Conservation (phyloP, 2,113 vertebrate species). For the Mixornis gularis region DNA sequence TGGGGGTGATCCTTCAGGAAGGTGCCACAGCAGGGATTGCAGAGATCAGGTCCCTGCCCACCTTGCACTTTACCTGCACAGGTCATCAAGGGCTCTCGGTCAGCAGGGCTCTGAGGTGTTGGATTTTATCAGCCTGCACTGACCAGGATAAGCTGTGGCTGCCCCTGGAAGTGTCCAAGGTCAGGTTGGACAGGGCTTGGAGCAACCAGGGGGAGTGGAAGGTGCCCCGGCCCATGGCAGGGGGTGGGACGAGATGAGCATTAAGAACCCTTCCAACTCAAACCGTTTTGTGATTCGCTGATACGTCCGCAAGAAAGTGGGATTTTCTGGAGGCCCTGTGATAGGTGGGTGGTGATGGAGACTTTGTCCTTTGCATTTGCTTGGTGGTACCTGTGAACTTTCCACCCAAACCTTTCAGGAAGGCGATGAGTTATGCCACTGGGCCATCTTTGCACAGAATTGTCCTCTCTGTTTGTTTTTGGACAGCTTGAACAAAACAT, state of each 20-base stretch:
- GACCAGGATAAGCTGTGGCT: background rate
- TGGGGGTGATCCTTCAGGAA: rapidly evolving
- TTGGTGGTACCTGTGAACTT: background rate
- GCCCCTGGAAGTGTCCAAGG: background rate
- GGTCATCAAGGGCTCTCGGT: background rate
- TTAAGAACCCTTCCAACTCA: background rate
- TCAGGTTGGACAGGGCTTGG: background rate
- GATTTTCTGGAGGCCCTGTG: background rate
- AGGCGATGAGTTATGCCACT: background rate
- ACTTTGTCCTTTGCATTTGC: background rate
- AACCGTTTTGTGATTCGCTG: background rate
- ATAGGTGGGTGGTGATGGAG: background rate
- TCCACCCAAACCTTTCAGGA: background rate
- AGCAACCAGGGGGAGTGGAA: background rate
- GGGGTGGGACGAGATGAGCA: rapidly evolving
- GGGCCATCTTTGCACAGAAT: background rate
- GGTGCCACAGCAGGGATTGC: background rate
- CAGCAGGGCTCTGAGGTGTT: background rate
- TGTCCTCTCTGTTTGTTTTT: background rate
- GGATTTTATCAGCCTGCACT: background rate
- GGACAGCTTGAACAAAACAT: background rate
- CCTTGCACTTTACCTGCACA: background rate
- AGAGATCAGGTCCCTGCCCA: background rate
- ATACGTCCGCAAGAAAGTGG: background rate
- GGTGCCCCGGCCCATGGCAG: background rate